These are phyloP conservation scores for Pygmarrhopalites habei DNA, from an alignment of 1,140 invertebrate genomes.

Conservation along the genomic window DNA sequence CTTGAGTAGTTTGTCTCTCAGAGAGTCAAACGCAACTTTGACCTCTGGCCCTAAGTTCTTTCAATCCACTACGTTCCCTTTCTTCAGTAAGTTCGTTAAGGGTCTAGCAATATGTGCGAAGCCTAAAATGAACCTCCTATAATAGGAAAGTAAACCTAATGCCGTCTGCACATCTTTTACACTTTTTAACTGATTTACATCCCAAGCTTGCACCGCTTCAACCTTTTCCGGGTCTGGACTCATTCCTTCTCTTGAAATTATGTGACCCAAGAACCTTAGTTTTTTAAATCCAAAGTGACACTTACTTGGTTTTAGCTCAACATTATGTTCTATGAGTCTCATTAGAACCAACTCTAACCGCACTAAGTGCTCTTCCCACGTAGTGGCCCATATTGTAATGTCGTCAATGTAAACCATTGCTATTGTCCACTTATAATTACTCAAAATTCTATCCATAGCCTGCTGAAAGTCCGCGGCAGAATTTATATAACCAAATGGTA, in stretches of 20 bases:
- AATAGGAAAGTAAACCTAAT: slow-evolving; percentile 14
- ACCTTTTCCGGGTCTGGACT: slow-evolving; percentile 41
- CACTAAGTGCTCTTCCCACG: slow-evolving; percentile 38
- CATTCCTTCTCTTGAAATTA: slow-evolving; percentile 41
- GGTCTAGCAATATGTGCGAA: not conserved
- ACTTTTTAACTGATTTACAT: not conserved
- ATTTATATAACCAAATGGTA: too few species aligned
- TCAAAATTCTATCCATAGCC: too few species aligned
- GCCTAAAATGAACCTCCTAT: slow-evolving; percentile 40
- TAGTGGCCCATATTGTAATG: slow-evolving; percentile 46
- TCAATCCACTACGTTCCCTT: too few species aligned
- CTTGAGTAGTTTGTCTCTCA: too few species aligned
- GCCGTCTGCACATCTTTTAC: not conserved
- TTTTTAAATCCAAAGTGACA: slow-evolving; percentile 28
- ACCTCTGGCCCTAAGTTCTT: too few species aligned
- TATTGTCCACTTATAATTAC: too few species aligned
- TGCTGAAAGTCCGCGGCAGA: too few species aligned
- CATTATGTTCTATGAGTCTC: slow-evolving; percentile 22
- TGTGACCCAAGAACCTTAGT: slow-evolving; percentile 39
- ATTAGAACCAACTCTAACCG: slow-evolving; percentile 31
- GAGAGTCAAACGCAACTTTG: too few species aligned
- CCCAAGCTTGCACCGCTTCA: slow-evolving; percentile 35
- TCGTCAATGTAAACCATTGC: slow-evolving; percentile 52
- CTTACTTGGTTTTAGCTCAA: slow-evolving; percentile 39
- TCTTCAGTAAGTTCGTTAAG: not conserved